Conservation (phyloP, 2,888 invertebrate genomes). For the Shargacucullia verbasci region DNA sequence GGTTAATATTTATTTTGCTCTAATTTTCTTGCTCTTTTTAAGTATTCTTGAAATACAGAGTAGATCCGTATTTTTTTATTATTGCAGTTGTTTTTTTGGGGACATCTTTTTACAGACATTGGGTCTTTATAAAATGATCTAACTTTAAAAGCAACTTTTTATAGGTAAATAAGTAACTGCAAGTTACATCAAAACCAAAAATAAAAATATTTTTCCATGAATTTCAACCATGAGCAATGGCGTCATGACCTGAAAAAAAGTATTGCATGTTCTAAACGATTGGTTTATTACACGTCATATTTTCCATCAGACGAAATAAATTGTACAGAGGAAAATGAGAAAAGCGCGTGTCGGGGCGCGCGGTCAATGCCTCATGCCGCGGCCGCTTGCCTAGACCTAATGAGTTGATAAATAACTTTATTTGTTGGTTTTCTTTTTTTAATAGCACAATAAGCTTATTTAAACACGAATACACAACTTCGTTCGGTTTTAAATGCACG, state of each 20-base stretch:
- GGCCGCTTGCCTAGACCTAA: conserved; percentile 23
- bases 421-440: conserved; percentile 26
- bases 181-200: conserved; percentile 25
- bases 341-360: conserved; percentile 66
- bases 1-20: too few relatives aligned
- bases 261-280: conserved; percentile 71
- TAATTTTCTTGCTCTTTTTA: too few relatives aligned
- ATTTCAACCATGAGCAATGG: conserved; percentile 40
- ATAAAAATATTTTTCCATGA: conserved; percentile 36
- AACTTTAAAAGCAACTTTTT: not conserved
- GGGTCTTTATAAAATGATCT: not conserved
- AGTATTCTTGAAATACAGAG: too few relatives aligned
- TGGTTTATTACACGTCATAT: conserved; percentile 67
- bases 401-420: conserved; percentile 33
- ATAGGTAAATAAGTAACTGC: too few relatives aligned
- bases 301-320: conserved; percentile 60
- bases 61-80: too few relatives aligned
- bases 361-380: conserved; percentile 64
- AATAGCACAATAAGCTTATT: conserved; percentile 25
- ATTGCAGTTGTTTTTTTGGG: not conserved
- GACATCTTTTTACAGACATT: not conserved
- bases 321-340: conserved; percentile 61
- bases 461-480: conserved; percentile 31
- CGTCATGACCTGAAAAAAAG: conserved; percentile 68
- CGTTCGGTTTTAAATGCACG: conserved; percentile 2